Evolutionary conservation across 2,113 vertebrate species (phyloP).

Genomic region (Ameiurus melas): DNA sequence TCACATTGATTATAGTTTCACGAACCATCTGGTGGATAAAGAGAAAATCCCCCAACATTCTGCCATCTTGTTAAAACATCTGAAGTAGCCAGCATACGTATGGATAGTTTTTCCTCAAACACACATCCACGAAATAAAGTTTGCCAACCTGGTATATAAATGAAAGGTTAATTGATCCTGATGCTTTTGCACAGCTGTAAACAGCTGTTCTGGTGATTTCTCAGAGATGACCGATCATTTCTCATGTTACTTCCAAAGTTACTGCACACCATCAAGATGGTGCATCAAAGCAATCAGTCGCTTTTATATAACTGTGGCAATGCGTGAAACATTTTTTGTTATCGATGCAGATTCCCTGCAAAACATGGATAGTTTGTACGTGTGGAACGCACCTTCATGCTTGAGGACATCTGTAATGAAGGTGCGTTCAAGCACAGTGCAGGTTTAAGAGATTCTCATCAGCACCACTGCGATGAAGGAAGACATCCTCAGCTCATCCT

Average conservation of each 20-base stretch:
- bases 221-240: neutral
- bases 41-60: conserved; percentile 12
- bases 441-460: neutral
- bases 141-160: neutral
- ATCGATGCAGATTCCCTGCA: neutral
- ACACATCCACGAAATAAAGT: neutral
- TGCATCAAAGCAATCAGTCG: neutral
- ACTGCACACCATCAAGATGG: conserved; percentile 5
- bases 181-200: neutral
- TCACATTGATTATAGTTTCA: neutral
- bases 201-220: neutral
- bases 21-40: conserved; percentile 40
- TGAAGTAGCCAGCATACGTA: conserved; percentile 16
- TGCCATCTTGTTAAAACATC: conserved; percentile 46
- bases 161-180: neutral
- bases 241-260: conserved; percentile 16
- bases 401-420: neutral
- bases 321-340: neutral
- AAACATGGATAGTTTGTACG: neutral
- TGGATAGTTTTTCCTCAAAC: neutral
- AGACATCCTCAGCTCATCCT: neutral
- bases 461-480: conserved; percentile 21
- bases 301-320: neutral
- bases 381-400: neutral
- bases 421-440: neutral